Evolutionary conservation across 2,797 vertebrate genomes (phyloP).

Genomic region (Notamacropus eugenii): DNA sequence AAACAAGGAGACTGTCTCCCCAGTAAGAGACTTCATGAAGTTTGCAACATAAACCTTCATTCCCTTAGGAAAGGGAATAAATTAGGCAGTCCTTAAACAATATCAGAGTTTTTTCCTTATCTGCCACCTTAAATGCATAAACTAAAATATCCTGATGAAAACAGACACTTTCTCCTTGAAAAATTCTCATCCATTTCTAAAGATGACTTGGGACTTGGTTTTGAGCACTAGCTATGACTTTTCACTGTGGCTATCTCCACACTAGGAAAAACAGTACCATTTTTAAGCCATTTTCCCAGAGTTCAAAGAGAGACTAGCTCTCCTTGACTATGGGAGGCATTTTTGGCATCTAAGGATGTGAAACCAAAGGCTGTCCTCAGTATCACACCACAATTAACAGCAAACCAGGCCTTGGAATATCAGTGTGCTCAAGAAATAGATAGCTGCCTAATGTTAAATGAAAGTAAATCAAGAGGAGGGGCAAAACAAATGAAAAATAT

Average conservation of each 20-base stretch:
- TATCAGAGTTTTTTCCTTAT: background rate
- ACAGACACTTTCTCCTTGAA: constrained; percentile 28
- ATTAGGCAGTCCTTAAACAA: background rate
- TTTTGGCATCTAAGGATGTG: constrained; percentile 26
- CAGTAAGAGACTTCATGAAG: background rate
- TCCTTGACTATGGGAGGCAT: background rate
- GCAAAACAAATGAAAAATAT: background rate
- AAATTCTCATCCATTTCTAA: constrained; percentile 26
- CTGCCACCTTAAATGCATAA: constrained; percentile 21
- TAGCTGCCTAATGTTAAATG: constrained; percentile 7
- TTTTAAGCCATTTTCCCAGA: constrained; percentile 27
- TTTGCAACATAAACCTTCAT: constrained; percentile 1
- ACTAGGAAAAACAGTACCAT: constrained; percentile 16
- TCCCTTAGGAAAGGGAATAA: background rate
- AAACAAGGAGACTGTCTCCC: background rate
- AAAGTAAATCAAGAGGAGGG: constrained; percentile 9
- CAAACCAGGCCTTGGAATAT: constrained; percentile 19
- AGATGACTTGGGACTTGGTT: constrained; percentile 20
- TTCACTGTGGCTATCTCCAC: background rate
- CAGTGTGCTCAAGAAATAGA: constrained; percentile 25
- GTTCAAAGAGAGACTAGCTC: constrained; percentile 39
- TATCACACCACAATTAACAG: constrained; percentile 14
- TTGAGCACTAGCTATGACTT: background rate
- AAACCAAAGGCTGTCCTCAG: constrained; percentile 46
- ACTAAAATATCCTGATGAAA: constrained; percentile 21